phyloP scores from a whole-genome alignment of 2,797 vertebrate species.

The Miichthys miiuy region DNA sequence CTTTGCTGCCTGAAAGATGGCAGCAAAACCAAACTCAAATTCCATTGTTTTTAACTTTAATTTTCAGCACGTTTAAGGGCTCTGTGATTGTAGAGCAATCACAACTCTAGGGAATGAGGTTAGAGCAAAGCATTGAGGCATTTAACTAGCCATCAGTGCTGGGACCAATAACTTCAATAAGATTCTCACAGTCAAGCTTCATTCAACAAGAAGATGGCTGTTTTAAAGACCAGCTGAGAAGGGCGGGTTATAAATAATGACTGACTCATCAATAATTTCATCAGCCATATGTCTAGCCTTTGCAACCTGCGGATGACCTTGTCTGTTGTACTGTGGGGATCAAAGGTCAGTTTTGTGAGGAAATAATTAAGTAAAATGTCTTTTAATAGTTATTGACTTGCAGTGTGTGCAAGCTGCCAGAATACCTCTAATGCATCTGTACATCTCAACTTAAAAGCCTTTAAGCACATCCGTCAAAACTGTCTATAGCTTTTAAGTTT shows the following conservation, averaged over 20 bases:
- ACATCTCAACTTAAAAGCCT: conserved; percentile 69
- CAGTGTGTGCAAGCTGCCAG: conserved; percentile 64
- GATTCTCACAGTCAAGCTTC: conserved; percentile 34
- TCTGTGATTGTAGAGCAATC: not conserved
- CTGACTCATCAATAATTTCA: conserved; percentile 68
- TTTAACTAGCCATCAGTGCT: not conserved
- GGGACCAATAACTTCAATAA: not conserved
- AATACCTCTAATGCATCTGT: conserved; percentile 69
- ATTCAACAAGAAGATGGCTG: conserved; percentile 19
- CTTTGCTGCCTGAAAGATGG: conserved; percentile 13
- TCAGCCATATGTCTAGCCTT: conserved; percentile 55
- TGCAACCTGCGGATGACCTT: conserved; percentile 50
- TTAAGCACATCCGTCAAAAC: conserved; percentile 70
- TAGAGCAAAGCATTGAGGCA: conserved; percentile 6
- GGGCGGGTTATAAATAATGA: conserved; percentile 54
- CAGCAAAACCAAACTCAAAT: conserved; percentile 21
- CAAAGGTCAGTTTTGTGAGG: conserved; percentile 65
- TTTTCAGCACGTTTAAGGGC: conserved; percentile 20
- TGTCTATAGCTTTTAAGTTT: conserved; percentile 63
- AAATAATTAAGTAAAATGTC: conserved; percentile 76
- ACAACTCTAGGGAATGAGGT: not conserved
- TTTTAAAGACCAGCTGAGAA: conserved; percentile 40
- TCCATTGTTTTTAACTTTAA: too few relatives aligned
- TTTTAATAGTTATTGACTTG: conserved; percentile 71
- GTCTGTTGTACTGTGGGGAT: conserved; percentile 57